Evolutionary conservation across 2,888 invertebrate species (phyloP), one percentile per base, ranked within the genome.

Genomic region (Pyrrhopygopsis socrates): DNA sequence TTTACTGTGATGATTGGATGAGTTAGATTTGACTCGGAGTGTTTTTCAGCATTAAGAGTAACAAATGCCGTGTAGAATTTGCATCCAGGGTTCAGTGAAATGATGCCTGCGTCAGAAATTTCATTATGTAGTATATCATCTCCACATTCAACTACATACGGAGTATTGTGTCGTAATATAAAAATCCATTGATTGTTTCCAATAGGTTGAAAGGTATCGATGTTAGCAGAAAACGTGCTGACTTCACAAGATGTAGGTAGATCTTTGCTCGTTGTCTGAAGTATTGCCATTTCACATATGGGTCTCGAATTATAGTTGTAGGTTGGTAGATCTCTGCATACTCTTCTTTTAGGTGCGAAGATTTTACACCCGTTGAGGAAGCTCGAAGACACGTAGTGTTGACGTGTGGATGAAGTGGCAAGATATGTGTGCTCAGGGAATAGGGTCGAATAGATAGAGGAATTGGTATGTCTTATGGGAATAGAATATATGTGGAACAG

Each of bases 61-160:
- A 60, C 27, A 20, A 60, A 60, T 0, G 58, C 8, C 15, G 58
- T 60, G 58, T 60, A 60, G 58, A 60, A 60, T 27, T 60, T 60
- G 24, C 58, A 60, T 60, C 58, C 58, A 27, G 74, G 41, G 54
- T 60, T 85, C 82, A 82, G 74, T 65, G 83, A 80, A 81, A 76
- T 83, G 68, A 45, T 45, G 18, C 45, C 45, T 6, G 45, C 45
- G 45, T 45, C 45, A 3, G 45, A 45, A 45, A 45, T 45, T 18
- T 71, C 71, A 4, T 71, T 29, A 29, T 50, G 45, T 50, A 38
- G n/a, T 13, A 71, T 71, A 3, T 45, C 45, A 4, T 45, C 45
- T 45, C 45, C 15, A 45, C 45, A 45, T 18, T 45, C 45, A 18
- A 45, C 45, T 11, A 45, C 45, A 11, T 45, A 45, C 4, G 45